Evolutionary conservation across 2,888 invertebrate species (phyloP).

Genomic region (Timema cristinae): DNA sequence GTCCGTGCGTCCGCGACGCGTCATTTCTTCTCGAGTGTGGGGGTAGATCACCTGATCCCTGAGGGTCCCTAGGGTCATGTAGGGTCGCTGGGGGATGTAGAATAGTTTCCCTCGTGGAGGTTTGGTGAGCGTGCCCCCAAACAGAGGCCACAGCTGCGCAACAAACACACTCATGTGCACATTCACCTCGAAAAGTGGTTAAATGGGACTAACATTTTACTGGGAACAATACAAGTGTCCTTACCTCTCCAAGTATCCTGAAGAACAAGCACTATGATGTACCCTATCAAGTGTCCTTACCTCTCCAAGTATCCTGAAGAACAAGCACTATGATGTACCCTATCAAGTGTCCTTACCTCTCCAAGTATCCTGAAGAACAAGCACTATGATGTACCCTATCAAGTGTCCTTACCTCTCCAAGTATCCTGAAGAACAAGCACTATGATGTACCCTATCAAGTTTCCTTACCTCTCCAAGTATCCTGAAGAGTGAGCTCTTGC

Average conservation of each 20-base stretch:
- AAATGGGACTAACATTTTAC: neutral
- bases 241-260: neutral
- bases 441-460: neutral
- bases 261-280: neutral
- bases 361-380: too few species aligned
- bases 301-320: neutral
- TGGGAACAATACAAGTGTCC: neutral
- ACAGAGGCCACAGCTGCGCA: conserved; percentile 84
- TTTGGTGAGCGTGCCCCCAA: conserved; percentile 90
- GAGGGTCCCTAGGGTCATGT: conserved; percentile 94
- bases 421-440: neutral
- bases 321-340: neutral
- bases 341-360: too few species aligned
- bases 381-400: too few species aligned
- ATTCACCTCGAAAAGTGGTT: neutral
- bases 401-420: too few species aligned
- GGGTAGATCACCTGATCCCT: conserved; percentile 96
- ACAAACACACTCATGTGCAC: conserved; percentile 1
- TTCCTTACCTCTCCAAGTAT: conserved; percentile 78
- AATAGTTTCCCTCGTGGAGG: conserved; percentile 94
- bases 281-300: neutral
- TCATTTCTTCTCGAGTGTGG: conserved; percentile 83
- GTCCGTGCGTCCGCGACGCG: conserved; percentile 69
- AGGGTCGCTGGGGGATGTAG: conserved; percentile 95
- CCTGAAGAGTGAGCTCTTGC: conserved; percentile 95